Percentiles rank a stretch among this genome's conserved stretches.
Evolutionary conservation across 2,113 vertebrate species (phyloP).

Genomic region (Salvator merianae): DNA sequence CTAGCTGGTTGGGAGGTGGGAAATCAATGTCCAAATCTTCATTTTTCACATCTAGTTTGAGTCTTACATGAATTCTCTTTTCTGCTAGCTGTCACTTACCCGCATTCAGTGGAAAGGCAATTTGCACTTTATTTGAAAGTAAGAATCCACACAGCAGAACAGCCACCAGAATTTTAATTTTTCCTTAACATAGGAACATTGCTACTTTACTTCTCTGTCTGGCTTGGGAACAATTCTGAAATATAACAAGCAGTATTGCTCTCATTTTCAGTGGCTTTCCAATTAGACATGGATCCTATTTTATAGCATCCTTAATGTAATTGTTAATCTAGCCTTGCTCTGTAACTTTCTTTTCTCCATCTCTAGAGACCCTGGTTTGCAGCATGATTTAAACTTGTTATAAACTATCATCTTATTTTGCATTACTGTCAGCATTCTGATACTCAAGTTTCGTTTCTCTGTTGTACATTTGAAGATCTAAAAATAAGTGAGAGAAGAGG

Average conservation of each 20-base stretch:
- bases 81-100: not conserved
- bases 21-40: not conserved
- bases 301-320: slow-evolving; percentile 2
- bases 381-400: slow-evolving; percentile 11
- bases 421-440: slow-evolving; percentile 13
- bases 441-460: slow-evolving; percentile 46
- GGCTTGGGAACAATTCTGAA: not conserved
- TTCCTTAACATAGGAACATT: not conserved
- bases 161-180: not conserved
- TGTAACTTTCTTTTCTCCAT: not conserved
- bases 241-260: not conserved
- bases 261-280: not conserved
- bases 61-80: not conserved
- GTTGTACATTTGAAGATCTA: slow-evolving; percentile 50
- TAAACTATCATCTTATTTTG: slow-evolving; percentile 9
- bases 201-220: not conserved
- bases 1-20: too few relatives aligned
- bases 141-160: not conserved
- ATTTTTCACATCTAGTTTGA: not conserved
- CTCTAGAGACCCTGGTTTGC: not conserved
- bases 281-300: not conserved
- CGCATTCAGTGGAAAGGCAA: not conserved
- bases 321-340: not conserved
- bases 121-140: not conserved
- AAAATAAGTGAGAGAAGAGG: slow-evolving; percentile 65